These are phyloP conservation scores for Myotis myotis DNA, from an alignment of 2,797 vertebrate genomes.

Conservation along the genomic window DNA sequence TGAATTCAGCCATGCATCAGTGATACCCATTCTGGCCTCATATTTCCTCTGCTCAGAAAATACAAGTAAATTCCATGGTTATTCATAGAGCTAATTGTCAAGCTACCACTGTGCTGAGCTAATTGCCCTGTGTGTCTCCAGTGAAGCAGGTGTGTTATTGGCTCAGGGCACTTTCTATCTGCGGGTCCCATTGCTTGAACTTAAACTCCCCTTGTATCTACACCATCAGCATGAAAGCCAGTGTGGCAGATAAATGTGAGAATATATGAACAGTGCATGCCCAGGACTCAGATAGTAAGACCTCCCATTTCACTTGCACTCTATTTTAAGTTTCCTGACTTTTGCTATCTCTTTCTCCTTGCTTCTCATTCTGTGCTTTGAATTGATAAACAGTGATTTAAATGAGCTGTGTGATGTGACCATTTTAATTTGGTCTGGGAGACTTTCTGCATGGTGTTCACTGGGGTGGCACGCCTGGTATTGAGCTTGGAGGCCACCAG, in stretches of 20 bases:
- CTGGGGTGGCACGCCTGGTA: not conserved
- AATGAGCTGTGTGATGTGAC: not conserved
- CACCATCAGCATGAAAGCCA: not conserved
- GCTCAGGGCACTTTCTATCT: not conserved
- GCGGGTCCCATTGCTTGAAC: not conserved
- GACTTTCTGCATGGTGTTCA: not conserved
- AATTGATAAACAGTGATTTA: not conserved
- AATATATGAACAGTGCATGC: fast-evolving
- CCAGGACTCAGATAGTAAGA: not conserved
- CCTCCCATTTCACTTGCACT: not conserved
- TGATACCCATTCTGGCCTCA: not conserved
- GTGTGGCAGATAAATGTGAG: not conserved
- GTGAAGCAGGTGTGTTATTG: not conserved
- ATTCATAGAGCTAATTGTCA: not conserved
- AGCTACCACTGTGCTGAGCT: not conserved
- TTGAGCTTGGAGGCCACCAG: not conserved
- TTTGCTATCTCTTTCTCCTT: not conserved
- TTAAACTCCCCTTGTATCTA: not conserved
- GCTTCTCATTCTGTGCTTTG: not conserved
- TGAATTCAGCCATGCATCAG: not conserved
- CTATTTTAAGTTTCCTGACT: not conserved
- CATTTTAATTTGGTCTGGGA: not conserved
- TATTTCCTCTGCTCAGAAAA: not conserved
- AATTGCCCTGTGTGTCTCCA: not conserved
- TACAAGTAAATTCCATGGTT: not conserved